Percentiles rank a stretch among this genome's conserved stretches.
These are phyloP conservation scores for Acanthopleura granulata DNA, from an alignment of 2,888 invertebrate genomes.

Conservation along the genomic window DNA sequence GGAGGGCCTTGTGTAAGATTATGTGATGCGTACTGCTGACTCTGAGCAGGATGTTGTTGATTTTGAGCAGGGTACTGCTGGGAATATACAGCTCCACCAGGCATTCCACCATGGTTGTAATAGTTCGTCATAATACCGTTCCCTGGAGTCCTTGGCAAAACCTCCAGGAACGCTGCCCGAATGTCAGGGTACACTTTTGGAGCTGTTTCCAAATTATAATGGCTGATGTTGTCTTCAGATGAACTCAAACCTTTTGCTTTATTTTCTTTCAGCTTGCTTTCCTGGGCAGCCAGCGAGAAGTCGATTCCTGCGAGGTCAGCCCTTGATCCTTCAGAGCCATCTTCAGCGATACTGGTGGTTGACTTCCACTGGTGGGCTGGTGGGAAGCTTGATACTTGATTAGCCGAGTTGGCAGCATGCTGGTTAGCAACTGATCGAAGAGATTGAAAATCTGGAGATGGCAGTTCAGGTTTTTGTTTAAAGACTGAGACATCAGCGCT, in stretches of 20 bases:
- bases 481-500: background rate
- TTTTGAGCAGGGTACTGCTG: background rate
- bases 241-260: conserved; percentile 26
- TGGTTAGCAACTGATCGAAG: background rate
- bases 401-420: background rate
- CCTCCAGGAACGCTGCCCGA: conserved; percentile 50
- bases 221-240: conserved; percentile 29
- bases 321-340: conserved; percentile 23
- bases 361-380: background rate
- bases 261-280: background rate
- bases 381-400: too few species aligned
- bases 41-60: background rate
- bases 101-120: background rate
- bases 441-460: background rate
- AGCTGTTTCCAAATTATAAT: background rate
- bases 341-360: background rate
- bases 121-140: background rate
- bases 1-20: conserved; percentile 8
- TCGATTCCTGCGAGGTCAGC: conserved; percentile 53
- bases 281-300: conserved; percentile 31
- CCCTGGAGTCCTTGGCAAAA: conserved; percentile 21
- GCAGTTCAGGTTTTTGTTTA: background rate
- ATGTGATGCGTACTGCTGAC: background rate
- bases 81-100: background rate
- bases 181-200: conserved; percentile 51